Evolutionary conservation across 2,797 vertebrate genomes (phyloP), one percentile per base, ranked within the genome.

Genomic region (Perdix hodgsoniae): DNA sequence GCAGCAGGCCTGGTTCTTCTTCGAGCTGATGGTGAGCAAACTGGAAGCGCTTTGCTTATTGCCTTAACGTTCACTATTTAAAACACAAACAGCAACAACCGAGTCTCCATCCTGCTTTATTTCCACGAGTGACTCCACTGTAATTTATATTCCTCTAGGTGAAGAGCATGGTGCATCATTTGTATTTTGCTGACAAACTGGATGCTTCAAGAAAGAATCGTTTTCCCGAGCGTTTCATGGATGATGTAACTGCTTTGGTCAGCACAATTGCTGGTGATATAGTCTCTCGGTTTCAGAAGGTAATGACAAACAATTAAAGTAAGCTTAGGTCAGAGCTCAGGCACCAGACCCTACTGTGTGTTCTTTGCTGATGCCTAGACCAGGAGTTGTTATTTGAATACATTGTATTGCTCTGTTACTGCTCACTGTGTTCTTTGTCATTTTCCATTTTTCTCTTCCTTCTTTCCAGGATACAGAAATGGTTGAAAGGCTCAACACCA

Each of bases 1-100:
- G 6, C 99, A 99, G 45, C 99, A 99, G 88, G 99, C 99, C 85
- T 99, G 99, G 99, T 99, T 99, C 98, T 99, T 99, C 98, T 99
- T 99, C 86, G 99, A 99, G 95, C 98, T 99, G 77, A 99, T 99
- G 99, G 99, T 99, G 97, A 98, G 98, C 94, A 86, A 94, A 91
- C 56, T 50, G 56, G n/a, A 57, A 83, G 42, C 22, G 22, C 27
- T 15, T 84, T 64, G 13, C 81, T 52, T 75, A 5, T 31, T 56
- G 3, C 9, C 47, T 29, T 44, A 26, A 61, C 42, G n/a, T 37
- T 39, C 6, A 1, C 37, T 16, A 33, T 76, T 76, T 39, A n/a
- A 45, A 31, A 33, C 61, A 42, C 27, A 22, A 14, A 18, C 21
- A 19, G 54, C 64, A 61, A 22, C 67, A 31, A 24, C 54, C 49